Base-by-base conservation (phyloP, 2,888 invertebrate species). In the Panzeria rudis region DNA sequence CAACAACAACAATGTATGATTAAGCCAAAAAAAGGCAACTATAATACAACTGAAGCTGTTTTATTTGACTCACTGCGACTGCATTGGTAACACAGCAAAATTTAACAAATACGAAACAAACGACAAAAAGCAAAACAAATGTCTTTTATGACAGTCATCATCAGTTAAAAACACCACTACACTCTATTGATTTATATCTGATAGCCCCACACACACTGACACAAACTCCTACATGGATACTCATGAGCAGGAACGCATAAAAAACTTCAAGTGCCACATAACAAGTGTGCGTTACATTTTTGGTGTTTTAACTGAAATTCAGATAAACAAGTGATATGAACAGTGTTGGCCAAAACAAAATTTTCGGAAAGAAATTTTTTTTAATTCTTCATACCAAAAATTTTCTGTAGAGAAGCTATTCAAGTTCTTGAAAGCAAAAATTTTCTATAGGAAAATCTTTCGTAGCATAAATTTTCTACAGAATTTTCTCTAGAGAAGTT, bases 111-210 rank as follows among this genome's bases (percentile, higher is more conserved):
- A 25, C 23, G 7, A 32, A 61, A 52, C 23, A 38, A 69, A 52
- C 41, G 11, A 8, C 56, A 32, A 62, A n/a, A 50, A 35, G 32
- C 56, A 62, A 59, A 84, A 71, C 66, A 84, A 75, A 84, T 84
- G 84, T 81, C 77, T 73, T 68, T 73, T 84, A 78, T 84, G 84
- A 84, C 81, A 84, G 72, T 81, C 69, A 69, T 81, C 81, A 81
- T 84, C 84, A 84, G 77, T 68, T 84, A 69, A 75, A 81, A 80
- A 71, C 54, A 64, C 71, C 23, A 69, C 71, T 54, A 54, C 62
- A 54, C 54, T 64, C 71, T 81, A 81, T 81, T 81, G 81, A 75
- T 81, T 81, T 81, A 68, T 71, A 79, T 54, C 62, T 35, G 54
- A 54, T 23, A 20, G 41, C 29, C 8, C 1, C 17, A 17, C 20